A percentile compares a stretch with the other conserved stretches of the same genome.
Conservation (phyloP, 1,140 invertebrate species). For the Eriosoma lanigerum region DNA sequence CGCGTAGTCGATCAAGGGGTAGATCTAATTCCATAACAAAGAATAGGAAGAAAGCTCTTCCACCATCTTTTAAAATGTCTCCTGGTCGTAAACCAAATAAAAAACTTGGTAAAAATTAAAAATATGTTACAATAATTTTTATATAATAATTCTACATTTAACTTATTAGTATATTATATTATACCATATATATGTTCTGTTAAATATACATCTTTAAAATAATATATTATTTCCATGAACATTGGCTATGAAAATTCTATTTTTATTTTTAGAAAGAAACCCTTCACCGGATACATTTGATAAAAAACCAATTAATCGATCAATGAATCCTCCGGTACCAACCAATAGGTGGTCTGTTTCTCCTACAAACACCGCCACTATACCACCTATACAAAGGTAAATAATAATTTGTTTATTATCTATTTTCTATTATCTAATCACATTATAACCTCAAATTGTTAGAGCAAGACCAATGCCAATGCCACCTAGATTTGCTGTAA, state of each 20-base stretch:
- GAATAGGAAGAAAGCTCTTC: constrained; percentile 46
- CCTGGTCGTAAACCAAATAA: constrained; percentile 24
- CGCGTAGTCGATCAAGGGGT: constrained; percentile 59
- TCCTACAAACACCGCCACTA: constrained; percentile 9
- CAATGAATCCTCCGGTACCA: constrained; percentile 42
- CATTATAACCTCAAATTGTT: background rate
- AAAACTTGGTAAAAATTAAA: constrained; percentile 20
- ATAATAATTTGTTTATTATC: background rate
- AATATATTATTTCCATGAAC: no score
- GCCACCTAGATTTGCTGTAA: constrained; percentile 40
- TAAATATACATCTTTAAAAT: no score
- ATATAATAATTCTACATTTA: no score
- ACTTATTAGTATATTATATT: no score
- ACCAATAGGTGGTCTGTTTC: constrained; percentile 49
- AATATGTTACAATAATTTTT: no score
- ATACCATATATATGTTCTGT: no score
- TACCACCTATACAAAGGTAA: constrained; percentile 34
- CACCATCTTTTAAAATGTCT: constrained; percentile 9
- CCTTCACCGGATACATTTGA: constrained; percentile 41
- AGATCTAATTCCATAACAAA: constrained; percentile 57
- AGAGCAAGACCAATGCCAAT: constrained; percentile 48
- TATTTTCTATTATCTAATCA: background rate
- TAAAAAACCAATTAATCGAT: constrained; percentile 34
- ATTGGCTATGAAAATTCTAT: no score
- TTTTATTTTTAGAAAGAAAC: constrained; percentile 44